Percentiles rank a stretch among this genome's conserved stretches.
Conservation (phyloP, 2,888 invertebrate species). For the Iselma pallidipennis region DNA sequence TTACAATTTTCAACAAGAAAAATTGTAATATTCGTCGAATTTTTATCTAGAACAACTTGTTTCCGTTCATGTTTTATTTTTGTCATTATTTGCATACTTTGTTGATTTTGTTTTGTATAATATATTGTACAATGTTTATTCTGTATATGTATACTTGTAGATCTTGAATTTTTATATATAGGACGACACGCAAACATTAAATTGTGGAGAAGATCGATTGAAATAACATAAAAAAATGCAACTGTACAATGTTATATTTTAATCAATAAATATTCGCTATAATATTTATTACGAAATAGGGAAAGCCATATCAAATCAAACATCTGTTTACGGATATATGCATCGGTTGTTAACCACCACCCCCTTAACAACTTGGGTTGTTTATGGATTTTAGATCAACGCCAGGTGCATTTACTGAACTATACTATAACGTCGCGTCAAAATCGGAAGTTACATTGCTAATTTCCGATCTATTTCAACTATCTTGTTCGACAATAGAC, state of each 20-base stretch:
- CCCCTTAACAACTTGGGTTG: background rate
- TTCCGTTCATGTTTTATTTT: background rate
- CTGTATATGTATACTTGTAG: too few relatives aligned
- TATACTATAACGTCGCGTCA: background rate
- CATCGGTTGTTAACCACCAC: background rate
- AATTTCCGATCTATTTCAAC: background rate
- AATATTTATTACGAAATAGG: background rate
- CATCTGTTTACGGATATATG: background rate
- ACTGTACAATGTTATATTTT: too few relatives aligned
- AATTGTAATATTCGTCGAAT: background rate
- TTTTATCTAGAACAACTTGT: background rate
- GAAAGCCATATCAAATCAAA: background rate
- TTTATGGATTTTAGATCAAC: background rate
- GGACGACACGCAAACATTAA: too few relatives aligned
- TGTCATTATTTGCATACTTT: too few relatives aligned
- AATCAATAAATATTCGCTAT: too few relatives aligned
- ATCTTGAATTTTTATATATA: too few relatives aligned
- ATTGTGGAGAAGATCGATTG: too few relatives aligned
- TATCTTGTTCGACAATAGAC: background rate
- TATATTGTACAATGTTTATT: too few relatives aligned
- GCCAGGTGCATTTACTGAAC: background rate
- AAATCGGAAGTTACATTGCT: background rate
- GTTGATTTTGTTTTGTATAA: too few relatives aligned
- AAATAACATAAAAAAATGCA: too few relatives aligned
- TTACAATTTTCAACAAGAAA: too few relatives aligned